Base-by-base conservation (phyloP, 2,113 vertebrate genomes). In the Pitta sordida region DNA sequence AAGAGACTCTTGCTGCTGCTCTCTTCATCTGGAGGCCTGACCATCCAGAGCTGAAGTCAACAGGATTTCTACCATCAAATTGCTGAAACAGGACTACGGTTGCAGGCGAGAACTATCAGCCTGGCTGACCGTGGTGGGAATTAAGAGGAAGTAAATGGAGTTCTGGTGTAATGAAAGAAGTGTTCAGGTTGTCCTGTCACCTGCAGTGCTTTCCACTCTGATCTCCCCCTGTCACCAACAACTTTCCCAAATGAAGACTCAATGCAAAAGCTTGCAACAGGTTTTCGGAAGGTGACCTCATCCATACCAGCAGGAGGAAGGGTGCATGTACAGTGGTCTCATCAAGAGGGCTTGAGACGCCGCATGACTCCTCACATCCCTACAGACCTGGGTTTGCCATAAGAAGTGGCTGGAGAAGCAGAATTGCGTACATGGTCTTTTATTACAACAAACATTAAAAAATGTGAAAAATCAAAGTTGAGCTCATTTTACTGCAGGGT, bases 1-100 rank as follows among this genome's bases (percentile, higher is more conserved):
- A 96, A 97, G 95, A 95, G 88, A 78, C 55, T 97, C 91, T 94
- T 96, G 93, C 95, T 94, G 96, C 95, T 23, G 56, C 94, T 97
- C 77, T 95, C 95, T 95, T 97, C 93, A 91, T 96, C 91, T 95
- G 93, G 30, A 77, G 43, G 46, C 56, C 84, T 93, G 75, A 65
- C 46, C 74, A 81, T 92, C 51, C 78, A 74, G 76, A 93, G 36
- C 67, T 87, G 83, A 90, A 94, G 58, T 64, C 6, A 36, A 86
- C 39, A 55, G 68, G 71, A 93, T 76, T 58, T 74, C 74, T 86
- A 75, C 44, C 70, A 80, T 74, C 2, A 7, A 26, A 37, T 83
- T 75, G 70, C 43, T 52, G 75, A 92, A 91, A 52, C 26, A 64
- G 30, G 27, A 8, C 13, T 74, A 16, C 58, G 60, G 36, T 14